phyloP scores from a whole-genome alignment of 2,888 invertebrate genomes.

The Acleris sparsana region DNA sequence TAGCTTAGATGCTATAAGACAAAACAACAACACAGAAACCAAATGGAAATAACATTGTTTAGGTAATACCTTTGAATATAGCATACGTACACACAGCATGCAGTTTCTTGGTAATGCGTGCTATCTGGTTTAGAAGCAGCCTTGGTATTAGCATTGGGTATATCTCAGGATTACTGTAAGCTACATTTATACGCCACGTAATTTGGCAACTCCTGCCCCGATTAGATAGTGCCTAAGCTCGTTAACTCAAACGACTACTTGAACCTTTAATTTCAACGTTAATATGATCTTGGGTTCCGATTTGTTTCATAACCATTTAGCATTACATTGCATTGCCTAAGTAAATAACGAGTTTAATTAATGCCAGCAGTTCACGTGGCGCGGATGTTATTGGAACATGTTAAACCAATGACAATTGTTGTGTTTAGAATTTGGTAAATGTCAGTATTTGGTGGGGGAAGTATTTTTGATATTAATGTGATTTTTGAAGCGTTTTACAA shows the following conservation, averaged over 20 bases:
- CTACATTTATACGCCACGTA: constrained; percentile 76
- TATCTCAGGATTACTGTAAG: constrained; percentile 74
- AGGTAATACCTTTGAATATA: no score
- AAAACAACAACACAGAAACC: no score
- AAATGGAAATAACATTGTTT: no score
- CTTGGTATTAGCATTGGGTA: constrained; percentile 52
- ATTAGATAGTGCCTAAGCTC: constrained; percentile 80
- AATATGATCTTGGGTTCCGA: constrained; percentile 51
- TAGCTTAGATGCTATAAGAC: no score
- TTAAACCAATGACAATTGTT: constrained; percentile 17
- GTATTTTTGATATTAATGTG: constrained; percentile 2
- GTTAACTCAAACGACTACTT: constrained; percentile 77
- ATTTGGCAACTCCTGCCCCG: constrained; percentile 79
- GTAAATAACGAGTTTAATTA: constrained; percentile 39
- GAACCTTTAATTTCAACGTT: constrained; percentile 68
- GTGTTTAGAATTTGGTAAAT: constrained; percentile 22
- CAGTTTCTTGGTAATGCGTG: constrained; percentile 14
- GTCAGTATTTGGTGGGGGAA: constrained; percentile 7
- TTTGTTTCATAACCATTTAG: constrained; percentile 33
- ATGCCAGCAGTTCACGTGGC: constrained; percentile 33
- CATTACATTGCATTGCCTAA: constrained; percentile 30
- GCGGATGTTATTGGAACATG: constrained; percentile 19
- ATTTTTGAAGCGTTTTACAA: no score
- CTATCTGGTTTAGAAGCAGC: constrained; percentile 37
- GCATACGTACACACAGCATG: neutral